Conservation (phyloP, 2,888 invertebrate species). For the Lacanobia oleracea region DNA sequence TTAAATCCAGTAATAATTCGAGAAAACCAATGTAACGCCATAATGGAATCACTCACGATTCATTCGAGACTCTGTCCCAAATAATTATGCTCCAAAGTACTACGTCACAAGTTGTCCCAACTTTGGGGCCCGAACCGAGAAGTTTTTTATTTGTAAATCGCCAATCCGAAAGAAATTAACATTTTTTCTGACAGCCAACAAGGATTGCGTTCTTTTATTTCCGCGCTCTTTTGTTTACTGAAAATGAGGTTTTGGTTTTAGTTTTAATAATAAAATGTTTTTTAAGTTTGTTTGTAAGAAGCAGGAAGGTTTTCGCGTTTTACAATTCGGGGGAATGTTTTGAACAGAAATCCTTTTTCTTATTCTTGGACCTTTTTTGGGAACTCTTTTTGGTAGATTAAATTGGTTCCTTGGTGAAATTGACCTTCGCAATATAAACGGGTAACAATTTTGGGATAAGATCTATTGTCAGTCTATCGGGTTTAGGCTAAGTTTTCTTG, state of each 20-base stretch:
- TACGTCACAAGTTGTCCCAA: slow-evolving; percentile 47
- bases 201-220: slow-evolving; percentile 43
- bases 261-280: slow-evolving; percentile 40
- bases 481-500: neutral
- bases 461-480: neutral
- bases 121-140: slow-evolving; percentile 25
- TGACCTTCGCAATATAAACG: neutral
- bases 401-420: slow-evolving; percentile 1
- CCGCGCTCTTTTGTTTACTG: slow-evolving; percentile 48
- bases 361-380: neutral
- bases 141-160: slow-evolving; percentile 67
- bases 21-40: slow-evolving; percentile 50
- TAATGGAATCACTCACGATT: slow-evolving; percentile 60
- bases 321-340: slow-evolving; percentile 2
- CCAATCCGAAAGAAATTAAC: slow-evolving; percentile 68
- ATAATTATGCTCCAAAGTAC: slow-evolving; percentile 54
- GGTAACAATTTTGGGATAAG: neutral
- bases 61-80: slow-evolving; percentile 39
- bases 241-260: slow-evolving; percentile 51
- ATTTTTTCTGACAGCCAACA: slow-evolving; percentile 58
- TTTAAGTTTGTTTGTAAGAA: slow-evolving; percentile 12
- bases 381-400: slow-evolving; percentile 21
- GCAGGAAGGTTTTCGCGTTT: slow-evolving; percentile 9
- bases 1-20: slow-evolving; percentile 51
- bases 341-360: slow-evolving; percentile 5